A percentile compares a stretch with the other conserved stretches of the same genome.
These are phyloP conservation scores for Carabus problematicus DNA, from an alignment of 2,888 invertebrate species.

Conservation along the genomic window DNA sequence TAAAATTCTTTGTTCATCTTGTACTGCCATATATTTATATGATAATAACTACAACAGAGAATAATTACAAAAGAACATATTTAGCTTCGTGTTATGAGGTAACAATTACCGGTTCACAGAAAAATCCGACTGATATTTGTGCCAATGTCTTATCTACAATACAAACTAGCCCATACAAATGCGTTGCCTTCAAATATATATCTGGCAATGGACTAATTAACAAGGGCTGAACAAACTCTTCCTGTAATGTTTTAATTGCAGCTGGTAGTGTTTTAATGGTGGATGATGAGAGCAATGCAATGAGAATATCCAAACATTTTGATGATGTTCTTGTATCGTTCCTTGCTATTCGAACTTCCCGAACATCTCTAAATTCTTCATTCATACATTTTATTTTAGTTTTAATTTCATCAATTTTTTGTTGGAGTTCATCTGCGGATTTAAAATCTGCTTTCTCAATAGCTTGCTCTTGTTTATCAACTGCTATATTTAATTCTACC, in stretches of 20 bases:
- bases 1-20: conserved; percentile 26
- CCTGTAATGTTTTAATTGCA: neutral
- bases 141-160: conserved; percentile 19
- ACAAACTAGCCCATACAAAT: conserved; percentile 17
- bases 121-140: neutral
- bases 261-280: conserved; percentile 19
- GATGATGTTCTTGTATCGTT: conserved; percentile 19
- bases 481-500: conserved; percentile 49
- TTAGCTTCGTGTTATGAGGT: too few species aligned
- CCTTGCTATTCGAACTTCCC: conserved; percentile 1
- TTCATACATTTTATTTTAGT: conserved; percentile 44
- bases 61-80: neutral
- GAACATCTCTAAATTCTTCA: conserved; percentile 41
- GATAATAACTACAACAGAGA: conserved; percentile 18
- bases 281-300: conserved; percentile 13
- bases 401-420: conserved; percentile 46
- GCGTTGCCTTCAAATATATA: conserved; percentile 12
- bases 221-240: conserved; percentile 30
- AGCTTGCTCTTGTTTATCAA: conserved; percentile 50
- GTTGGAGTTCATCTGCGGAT: conserved; percentile 47
- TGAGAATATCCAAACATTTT: conserved; percentile 36
- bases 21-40: conserved; percentile 19
- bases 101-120: neutral
- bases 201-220: conserved; percentile 20
- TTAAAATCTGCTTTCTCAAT: conserved; percentile 48